Evolutionary conservation across 2,888 invertebrate genomes (phyloP).

Genomic region (Drosophila pseudotakahashii): DNA sequence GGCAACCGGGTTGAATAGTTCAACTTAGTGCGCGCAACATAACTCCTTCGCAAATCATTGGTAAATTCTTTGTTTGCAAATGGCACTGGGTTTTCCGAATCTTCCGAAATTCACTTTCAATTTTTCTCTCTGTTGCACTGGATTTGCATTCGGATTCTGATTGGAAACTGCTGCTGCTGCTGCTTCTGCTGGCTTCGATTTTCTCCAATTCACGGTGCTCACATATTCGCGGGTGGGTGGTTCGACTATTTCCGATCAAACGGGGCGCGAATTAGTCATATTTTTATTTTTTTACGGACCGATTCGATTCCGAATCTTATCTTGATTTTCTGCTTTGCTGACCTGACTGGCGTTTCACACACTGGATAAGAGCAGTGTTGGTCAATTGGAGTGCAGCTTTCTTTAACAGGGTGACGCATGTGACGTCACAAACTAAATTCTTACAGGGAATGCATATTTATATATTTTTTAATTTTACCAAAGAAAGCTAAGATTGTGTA

Average conservation of each 20-base stretch:
- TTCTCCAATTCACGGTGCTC: slow-evolving; percentile 14
- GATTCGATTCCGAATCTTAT: slow-evolving; percentile 22
- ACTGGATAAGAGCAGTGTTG: not conserved
- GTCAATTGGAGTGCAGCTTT: not conserved
- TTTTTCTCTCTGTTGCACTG: slow-evolving; percentile 14
- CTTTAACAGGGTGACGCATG: not conserved
- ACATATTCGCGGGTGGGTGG: slow-evolving; percentile 18
- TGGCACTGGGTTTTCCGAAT: slow-evolving; percentile 14
- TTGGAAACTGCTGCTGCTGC: slow-evolving; percentile 7
- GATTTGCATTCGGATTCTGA: slow-evolving; percentile 14
- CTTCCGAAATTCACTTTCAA: slow-evolving; percentile 13
- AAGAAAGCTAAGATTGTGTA: not conserved
- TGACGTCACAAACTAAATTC: not conserved
- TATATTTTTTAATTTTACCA: not conserved
- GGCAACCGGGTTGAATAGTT: slow-evolving; percentile 5
- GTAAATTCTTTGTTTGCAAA: not conserved
- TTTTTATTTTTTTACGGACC: slow-evolving; percentile 13
- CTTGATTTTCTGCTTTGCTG: slow-evolving; percentile 21
- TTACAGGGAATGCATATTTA: no score
- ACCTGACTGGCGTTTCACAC: slow-evolving; percentile 8
- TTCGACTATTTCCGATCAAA: not conserved
- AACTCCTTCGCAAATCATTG: slow-evolving; percentile 1
- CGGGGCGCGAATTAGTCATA: slow-evolving; percentile 17
- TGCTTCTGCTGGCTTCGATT: slow-evolving; percentile 2
- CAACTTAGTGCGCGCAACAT: slow-evolving; percentile 26